Conservation (phyloP, 2,113 vertebrate species). For the Spea bombifrons region DNA sequence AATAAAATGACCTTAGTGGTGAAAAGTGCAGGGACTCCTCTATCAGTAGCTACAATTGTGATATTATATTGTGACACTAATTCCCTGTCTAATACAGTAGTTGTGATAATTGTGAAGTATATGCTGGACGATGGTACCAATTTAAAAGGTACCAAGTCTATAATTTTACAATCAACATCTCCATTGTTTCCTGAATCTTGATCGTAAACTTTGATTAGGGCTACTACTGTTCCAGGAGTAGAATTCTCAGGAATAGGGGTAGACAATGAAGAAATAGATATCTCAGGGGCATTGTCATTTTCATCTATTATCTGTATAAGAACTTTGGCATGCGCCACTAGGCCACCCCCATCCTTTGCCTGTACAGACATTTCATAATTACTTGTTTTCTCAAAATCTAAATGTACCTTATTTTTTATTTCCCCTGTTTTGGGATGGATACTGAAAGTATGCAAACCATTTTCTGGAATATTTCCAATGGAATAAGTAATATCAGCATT, state of each 20-base stretch:
- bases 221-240: conserved; percentile 55
- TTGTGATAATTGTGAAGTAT: conserved; percentile 35
- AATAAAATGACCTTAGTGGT: conserved; percentile 48
- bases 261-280: conserved; percentile 55
- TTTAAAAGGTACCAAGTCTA: conserved; percentile 31
- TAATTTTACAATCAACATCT: conserved; percentile 52
- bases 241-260: conserved; percentile 58
- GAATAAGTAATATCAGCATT: conserved; percentile 80
- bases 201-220: conserved; percentile 64
- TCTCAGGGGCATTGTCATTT: conserved; percentile 66
- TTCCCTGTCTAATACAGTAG: conserved; percentile 30
- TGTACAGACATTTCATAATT: conserved; percentile 51
- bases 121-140: conserved; percentile 40
- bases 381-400: conserved; percentile 57
- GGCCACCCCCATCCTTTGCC: conserved; percentile 68
- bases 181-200: conserved; percentile 58
- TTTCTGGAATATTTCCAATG: conserved; percentile 58
- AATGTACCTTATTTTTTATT: conserved; percentile 41
- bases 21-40: conserved; percentile 23
- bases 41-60: conserved; percentile 22
- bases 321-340: conserved; percentile 76
- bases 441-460: conserved; percentile 47
- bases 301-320: conserved; percentile 63
- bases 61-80: conserved; percentile 14
- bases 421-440: conserved; percentile 55